phyloP scores from a whole-genome alignment of 2,797 vertebrate species.

The Pitangus sulphuratus region DNA sequence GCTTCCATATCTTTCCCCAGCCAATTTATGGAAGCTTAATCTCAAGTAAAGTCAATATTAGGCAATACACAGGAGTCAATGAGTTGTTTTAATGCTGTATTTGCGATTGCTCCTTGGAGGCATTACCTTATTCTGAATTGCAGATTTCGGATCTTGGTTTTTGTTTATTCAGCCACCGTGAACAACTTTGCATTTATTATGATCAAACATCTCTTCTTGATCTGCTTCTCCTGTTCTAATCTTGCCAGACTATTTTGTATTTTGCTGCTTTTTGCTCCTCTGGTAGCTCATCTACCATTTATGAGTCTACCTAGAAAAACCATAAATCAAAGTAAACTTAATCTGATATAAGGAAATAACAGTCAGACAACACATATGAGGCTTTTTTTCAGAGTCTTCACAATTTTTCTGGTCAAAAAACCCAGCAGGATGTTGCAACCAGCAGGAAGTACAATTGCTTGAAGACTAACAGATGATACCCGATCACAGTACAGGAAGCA shows the following conservation, averaged over 20 bases:
- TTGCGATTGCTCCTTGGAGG: not conserved
- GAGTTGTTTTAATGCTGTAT: not conserved
- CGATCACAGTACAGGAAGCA: not conserved
- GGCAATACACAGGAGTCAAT: slow-evolving; percentile 18
- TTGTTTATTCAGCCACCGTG: not conserved
- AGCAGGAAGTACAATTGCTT: slow-evolving; percentile 19
- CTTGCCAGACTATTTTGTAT: not conserved
- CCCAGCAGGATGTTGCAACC: not conserved
- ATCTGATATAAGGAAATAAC: not conserved
- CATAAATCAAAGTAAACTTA: not conserved
- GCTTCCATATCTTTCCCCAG: not conserved
- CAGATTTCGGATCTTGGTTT: not conserved
- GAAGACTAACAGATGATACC: slow-evolving; percentile 34
- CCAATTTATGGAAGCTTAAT: not conserved
- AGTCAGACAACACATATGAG: not conserved
- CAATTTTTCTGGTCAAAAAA: not conserved
- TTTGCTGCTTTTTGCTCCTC: not conserved
- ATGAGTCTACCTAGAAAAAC: not conserved
- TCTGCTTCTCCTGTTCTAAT: not conserved
- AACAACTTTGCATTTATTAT: not conserved
- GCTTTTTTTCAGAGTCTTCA: not conserved
- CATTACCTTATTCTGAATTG: not conserved
- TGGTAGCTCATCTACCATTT: not conserved
- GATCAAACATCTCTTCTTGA: not conserved
- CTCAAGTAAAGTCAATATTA: slow-evolving; percentile 37